Evolutionary conservation across 1,140 invertebrate species (phyloP).

Genomic region (Oncopodura yosiiana): DNA sequence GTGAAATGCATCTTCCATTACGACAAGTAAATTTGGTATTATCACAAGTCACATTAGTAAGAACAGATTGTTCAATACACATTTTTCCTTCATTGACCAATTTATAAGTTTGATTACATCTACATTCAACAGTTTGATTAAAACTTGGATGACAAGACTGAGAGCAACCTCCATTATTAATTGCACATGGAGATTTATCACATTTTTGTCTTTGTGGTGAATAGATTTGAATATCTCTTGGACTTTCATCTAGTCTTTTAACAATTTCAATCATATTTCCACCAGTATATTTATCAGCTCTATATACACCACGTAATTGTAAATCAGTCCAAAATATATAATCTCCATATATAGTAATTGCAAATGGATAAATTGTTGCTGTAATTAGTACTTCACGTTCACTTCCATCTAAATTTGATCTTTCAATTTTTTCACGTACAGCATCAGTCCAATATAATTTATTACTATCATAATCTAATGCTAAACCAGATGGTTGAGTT

Average conservation of each 20-base stretch:
- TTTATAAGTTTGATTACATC: constrained; percentile 72
- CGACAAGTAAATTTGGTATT: constrained; percentile 79
- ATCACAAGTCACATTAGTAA: constrained; percentile 79
- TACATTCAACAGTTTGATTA: constrained; percentile 72
- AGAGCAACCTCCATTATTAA: constrained; percentile 91
- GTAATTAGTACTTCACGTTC: constrained; percentile 61
- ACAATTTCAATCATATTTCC: constrained; percentile 89
- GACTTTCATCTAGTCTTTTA: constrained; percentile 77
- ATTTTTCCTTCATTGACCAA: constrained; percentile 84
- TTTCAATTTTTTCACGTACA: constrained; percentile 91
- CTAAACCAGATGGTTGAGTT: constrained; percentile 88
- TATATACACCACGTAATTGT: constrained; percentile 82
- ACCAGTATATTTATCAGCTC: constrained; percentile 94
- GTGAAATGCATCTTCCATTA: constrained; percentile 89
- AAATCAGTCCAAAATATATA: constrained; percentile 98
- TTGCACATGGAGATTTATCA: constrained; percentile 70
- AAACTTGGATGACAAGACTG: constrained; percentile 84
- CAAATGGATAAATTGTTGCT: constrained; percentile 92
- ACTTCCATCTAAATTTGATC: constrained; percentile 76
- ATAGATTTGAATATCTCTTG: constrained; percentile 82
- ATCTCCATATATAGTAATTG: constrained; percentile 79
- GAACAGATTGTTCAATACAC: no score
- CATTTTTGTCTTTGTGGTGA: constrained; percentile 70
- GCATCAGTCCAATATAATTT: constrained; percentile 98
- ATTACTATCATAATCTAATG: constrained; percentile 89